Percentiles rank a stretch among this genome's conserved stretches.
These are phyloP conservation scores for Hermetia illucens DNA, from an alignment of 1,140 invertebrate genomes.

Conservation along the genomic window DNA sequence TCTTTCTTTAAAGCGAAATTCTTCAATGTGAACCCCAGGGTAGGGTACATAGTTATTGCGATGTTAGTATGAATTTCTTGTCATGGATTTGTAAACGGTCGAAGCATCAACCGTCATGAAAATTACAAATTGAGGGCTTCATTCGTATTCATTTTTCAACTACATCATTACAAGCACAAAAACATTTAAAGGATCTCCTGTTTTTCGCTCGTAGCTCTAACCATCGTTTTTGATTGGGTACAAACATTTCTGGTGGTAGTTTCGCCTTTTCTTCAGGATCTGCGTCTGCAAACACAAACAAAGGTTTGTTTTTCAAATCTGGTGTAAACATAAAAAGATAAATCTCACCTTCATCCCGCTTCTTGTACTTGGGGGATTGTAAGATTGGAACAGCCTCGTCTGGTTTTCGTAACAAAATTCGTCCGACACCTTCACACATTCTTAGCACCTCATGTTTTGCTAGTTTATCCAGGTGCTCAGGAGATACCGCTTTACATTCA, in stretches of 20 bases:
- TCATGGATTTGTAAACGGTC: too few relatives aligned
- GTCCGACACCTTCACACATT: constrained; percentile 65
- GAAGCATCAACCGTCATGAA: too few relatives aligned
- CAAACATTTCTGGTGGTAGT: constrained; percentile 78
- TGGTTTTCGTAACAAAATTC: constrained; percentile 54
- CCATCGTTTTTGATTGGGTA: constrained; percentile 78
- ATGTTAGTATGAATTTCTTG: too few relatives aligned
- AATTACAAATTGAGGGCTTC: too few relatives aligned
- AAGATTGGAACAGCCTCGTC: constrained; percentile 41
- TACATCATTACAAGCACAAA: too few relatives aligned
- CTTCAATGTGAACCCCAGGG: too few relatives aligned
- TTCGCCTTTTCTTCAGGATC: constrained; percentile 29
- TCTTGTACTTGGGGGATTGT: constrained; percentile 23
- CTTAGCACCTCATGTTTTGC: constrained; percentile 59
- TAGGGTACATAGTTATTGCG: too few relatives aligned
- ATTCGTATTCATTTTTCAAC: too few relatives aligned
- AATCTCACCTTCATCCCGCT: constrained; percentile 14
- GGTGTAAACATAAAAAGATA: constrained; percentile 1
- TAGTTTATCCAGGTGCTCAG: constrained; percentile 43
- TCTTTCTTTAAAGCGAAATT: too few relatives aligned
- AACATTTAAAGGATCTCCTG: too few relatives aligned
- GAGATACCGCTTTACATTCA: constrained; percentile 36
- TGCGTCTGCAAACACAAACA: constrained; percentile 10
- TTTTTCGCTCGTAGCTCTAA: constrained; percentile 59
- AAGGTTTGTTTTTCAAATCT: neutral